Evolutionary conservation across 2,113 vertebrate genomes (phyloP), one percentile per base, ranked within the genome.

Genomic region (Albula goreensis): DNA sequence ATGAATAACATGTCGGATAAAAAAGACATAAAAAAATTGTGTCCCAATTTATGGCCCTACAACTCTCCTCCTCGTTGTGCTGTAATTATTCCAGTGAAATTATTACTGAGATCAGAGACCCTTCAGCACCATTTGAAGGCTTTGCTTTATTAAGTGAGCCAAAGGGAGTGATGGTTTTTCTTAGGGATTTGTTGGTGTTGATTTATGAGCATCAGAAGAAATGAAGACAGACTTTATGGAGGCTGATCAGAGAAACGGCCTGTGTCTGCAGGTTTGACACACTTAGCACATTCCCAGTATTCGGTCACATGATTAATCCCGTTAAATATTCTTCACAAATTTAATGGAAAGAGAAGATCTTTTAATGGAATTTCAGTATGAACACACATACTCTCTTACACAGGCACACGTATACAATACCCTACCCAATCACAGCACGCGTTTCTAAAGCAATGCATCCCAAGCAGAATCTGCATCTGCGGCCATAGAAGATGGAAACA

Each of bases 211-310:
- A 63, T 4, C 60, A 63, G 60, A 4, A 19, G 60, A 63, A 10
- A 1, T 63, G 12, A 56, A 63, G 11, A 12, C 17, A 19, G 60
- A 1, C 60, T 63, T 63, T 17, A 63, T 12, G 60, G 17, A 15
- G 4, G 15, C 60, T 63, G 15, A 63, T 63, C 60, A 63, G 10
- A 2, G 60, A 17, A 63, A 63, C 17, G 2, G 60, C 15, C 15
- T 63, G 86, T 91, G 91, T 91, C 91, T 90, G 89, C 91, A 90
- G 91, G 88, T 91, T 94, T 92, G 87, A 81, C 88, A 90, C 87
- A 89, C 88, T 88, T 80, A 82, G 80, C 78, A 87, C 5, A 6
- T 90, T 92, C 86, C 91, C 91, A 87, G 74, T 89, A 89, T 84
- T 92, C 91, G 89, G 87, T 89, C 88, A 85, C 88, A 91, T 86